Base-by-base conservation (phyloP, 2,888 invertebrate species). In the Trissolcus brochymenae region DNA sequence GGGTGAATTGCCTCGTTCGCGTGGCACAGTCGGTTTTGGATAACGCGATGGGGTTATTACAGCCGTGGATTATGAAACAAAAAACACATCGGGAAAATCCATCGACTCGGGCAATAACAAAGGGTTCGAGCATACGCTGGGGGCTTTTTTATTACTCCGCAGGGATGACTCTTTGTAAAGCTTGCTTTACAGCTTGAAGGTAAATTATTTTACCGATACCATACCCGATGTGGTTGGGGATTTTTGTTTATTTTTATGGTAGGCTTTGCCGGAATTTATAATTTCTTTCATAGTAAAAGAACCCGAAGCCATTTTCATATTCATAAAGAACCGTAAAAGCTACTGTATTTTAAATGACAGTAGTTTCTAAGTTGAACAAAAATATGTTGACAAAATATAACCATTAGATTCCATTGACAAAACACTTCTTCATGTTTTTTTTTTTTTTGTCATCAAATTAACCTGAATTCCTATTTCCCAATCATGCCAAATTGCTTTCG, bases 21-120 rank as follows among this genome's bases (percentile, higher is more conserved):
- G 66, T 67, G 57, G 16, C 57, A 57, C 16, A 53, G 41, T 67
- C 51, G 41, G 51, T 59, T 67, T 67, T 50, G 57, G 50, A 67
- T 67, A 57, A 41, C 57, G 41, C 57, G 41, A 57, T 51, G 43
- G 66, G 57, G 66, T 66, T 66, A 57, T 51, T 66, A 51, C 35
- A 46, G 29, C 16, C 40, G 56, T 51, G 49, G 65, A 65, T 49
- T 65, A 65, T 49, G n/a, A 41, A 64, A 64, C 62, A 64, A 64
- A 54, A 64, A 64, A 51, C 53, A 51, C n/a, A 43, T 51, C 54
- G 35, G 19, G 43, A 46, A 55, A 65, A 46, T 35, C 46, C 46
- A 16, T 49, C 29, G 46, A 14, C 55, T 25, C n/a, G 29, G n/a
- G 35, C 29, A 57, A 56, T 29, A 54, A 35, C 29, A 55, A 56